Base-by-base conservation (phyloP, 2,797 vertebrate genomes). In the Acestrorhynchus altus region DNA sequence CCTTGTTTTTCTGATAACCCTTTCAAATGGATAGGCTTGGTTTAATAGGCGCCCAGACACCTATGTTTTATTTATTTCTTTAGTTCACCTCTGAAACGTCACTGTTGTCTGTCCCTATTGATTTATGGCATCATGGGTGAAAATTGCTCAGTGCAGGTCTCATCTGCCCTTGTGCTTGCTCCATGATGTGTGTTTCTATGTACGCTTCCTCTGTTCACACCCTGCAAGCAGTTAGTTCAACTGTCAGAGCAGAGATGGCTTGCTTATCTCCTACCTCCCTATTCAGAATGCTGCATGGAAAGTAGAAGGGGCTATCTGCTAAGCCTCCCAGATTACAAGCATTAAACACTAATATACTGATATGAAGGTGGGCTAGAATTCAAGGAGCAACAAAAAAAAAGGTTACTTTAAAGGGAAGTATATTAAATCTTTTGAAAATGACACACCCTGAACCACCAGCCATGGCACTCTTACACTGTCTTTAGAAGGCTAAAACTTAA, bases 101-200 rank as follows among this genome's bases (percentile, higher is more conserved):
- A 46, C 40, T 49, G 35, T 60, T 57, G 60, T 84, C 76, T 78
- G 72, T 68, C 65, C 46, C 61, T 70, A 70, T 84, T 85, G 83
- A 86, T 86, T 87, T 81, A 84, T 83, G 60, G 71, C 69, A 69
- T 83, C 82, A 82, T 80, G 65, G 74, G 44, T 66, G 56, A 79
- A 83, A 85, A 81, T 71, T 72, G 75, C 72, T 60, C 68, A 42
- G 69, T 72, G 73, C 64, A 72, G 80, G 71, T 78, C 64, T 81
- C 42, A 12, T 20, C 60, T 82, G 85, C 83, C 78, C 76, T 82
- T 60, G 22, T 49, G 56, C 70, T 51, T 57, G 67, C 64, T 64
- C 65, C 28, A 22, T 72, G 74, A 76, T 78, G 60, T 56, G 74
- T 81, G 74, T 83, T 82, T 75, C 79, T 84, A 52, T 11, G 46